Conservation (phyloP, 2,888 invertebrate genomes). For the Drosophila pseudotalamancana region DNA sequence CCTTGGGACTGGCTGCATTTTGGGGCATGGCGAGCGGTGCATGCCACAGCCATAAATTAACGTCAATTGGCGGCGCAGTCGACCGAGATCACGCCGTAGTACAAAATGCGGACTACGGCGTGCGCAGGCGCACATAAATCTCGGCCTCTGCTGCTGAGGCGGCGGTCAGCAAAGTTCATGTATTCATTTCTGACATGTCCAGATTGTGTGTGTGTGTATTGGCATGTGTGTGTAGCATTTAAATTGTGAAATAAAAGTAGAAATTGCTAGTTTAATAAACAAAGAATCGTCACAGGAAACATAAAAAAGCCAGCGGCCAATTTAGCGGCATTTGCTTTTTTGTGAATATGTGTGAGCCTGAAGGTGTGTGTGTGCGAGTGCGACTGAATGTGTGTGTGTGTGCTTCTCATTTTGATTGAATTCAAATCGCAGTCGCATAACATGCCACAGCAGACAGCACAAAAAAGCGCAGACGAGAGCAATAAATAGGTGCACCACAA, state of each 20-base stretch:
- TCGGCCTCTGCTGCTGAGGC: constrained; percentile 61
- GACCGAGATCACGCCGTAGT: constrained; percentile 39
- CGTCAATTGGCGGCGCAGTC: constrained; percentile 69
- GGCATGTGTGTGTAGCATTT: constrained; percentile 43
- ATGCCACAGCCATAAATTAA: constrained; percentile 76
- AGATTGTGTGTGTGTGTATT: constrained; percentile 9
- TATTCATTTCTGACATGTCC: constrained; percentile 78
- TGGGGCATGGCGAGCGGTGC: constrained; percentile 62
- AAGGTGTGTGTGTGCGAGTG: constrained; percentile 2
- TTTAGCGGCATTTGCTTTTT: constrained; percentile 68
- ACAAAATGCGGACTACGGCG: constrained; percentile 24
- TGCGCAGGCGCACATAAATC: constrained; percentile 79
- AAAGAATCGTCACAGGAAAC: constrained; percentile 73
- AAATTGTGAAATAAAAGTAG: constrained; percentile 77
- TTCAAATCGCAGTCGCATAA: constrained; percentile 80
- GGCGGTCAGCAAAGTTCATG: constrained; percentile 75
- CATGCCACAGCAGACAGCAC: constrained; percentile 61
- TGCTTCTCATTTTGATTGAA: constrained; percentile 81
- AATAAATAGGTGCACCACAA: neutral
- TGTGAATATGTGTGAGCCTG: constrained; percentile 16
- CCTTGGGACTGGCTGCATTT: constrained; percentile 45
- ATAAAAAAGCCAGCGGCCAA: constrained; percentile 75
- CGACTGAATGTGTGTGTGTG: constrained; percentile 10
- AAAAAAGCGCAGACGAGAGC: constrained; percentile 18
- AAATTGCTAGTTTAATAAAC: constrained; percentile 73